A percentile compares a stretch with the other conserved stretches of the same genome.
These are phyloP conservation scores for Pseudonaja textilis DNA, from an alignment of 2,113 vertebrate species.

Conservation along the genomic window DNA sequence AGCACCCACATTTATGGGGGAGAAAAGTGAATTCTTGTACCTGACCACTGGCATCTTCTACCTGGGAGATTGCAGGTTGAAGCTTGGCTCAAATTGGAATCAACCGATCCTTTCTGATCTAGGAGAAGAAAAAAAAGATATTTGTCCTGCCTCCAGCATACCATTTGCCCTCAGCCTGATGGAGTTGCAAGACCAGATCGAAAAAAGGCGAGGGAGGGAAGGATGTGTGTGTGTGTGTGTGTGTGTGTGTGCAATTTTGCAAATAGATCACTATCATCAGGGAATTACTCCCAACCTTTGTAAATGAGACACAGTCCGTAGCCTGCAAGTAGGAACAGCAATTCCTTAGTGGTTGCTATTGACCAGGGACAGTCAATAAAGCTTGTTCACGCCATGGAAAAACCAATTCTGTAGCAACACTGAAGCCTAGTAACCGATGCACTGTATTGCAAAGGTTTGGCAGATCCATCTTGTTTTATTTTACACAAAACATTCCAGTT, in stretches of 20 bases:
- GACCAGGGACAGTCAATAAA: neutral
- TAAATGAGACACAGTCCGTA: neutral
- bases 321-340: neutral
- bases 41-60: no score
- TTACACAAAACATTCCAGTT: neutral
- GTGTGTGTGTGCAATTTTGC: neutral
- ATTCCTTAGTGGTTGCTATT: neutral
- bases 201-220: neutral
- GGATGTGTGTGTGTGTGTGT: no score
- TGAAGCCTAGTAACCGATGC: neutral
- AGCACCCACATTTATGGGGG: no score
- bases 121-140: neutral
- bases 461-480: neutral
- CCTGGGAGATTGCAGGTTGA: no score
- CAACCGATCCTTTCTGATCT: no score
- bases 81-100: no score
- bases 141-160: neutral
- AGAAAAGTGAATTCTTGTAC: no score
- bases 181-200: neutral
- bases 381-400: neutral
- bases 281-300: neutral
- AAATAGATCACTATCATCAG: neutral
- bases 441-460: neutral
- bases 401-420: neutral
- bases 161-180: neutral